These are phyloP conservation scores for Sminthurides aquaticus DNA, from an alignment of 2,888 invertebrate species.

Conservation along the genomic window DNA sequence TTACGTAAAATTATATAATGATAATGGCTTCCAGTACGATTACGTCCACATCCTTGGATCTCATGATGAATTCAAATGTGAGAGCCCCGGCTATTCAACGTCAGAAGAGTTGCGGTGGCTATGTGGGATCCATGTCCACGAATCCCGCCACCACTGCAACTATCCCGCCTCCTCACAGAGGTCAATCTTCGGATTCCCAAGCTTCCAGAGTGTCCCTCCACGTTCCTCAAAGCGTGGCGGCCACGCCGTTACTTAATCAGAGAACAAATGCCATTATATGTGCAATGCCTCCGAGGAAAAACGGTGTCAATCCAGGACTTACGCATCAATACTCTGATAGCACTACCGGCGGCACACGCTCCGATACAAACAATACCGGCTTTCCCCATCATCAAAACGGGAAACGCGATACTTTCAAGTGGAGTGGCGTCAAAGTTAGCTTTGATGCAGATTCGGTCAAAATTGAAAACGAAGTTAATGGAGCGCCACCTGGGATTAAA, in stretches of 20 bases:
- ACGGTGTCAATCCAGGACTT: neutral
- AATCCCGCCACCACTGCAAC: too few species aligned
- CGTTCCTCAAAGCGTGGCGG: slow-evolving; percentile 15
- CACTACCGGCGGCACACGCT: slow-evolving; percentile 25
- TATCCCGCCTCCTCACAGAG: slow-evolving; percentile 30
- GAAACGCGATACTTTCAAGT: slow-evolving; percentile 42
- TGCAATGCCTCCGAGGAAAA: neutral
- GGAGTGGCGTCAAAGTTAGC: slow-evolving; percentile 43
- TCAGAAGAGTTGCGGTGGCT: slow-evolving; percentile 40
- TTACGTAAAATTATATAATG: neutral
- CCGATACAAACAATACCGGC: slow-evolving; percentile 13
- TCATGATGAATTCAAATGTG: neutral
- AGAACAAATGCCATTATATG: neutral
- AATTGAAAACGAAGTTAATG: slow-evolving; percentile 44
- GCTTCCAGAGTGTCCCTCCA: slow-evolving; percentile 25
- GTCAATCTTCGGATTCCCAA: slow-evolving; percentile 38
- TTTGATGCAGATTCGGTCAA: slow-evolving; percentile 43
- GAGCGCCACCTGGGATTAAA: slow-evolving; percentile 40
- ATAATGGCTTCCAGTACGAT: slow-evolving; percentile 4
- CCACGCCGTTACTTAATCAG: slow-evolving; percentile 27
- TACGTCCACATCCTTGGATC: slow-evolving; percentile 1
- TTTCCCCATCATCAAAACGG: slow-evolving; percentile 1
- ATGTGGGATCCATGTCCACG: slow-evolving; percentile 12
- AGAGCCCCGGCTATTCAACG: slow-evolving; percentile 23
- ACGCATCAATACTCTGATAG: slow-evolving; percentile 33